Evolutionary conservation across 2,888 invertebrate genomes (phyloP).

Genomic region (Crepidodera aurea): DNA sequence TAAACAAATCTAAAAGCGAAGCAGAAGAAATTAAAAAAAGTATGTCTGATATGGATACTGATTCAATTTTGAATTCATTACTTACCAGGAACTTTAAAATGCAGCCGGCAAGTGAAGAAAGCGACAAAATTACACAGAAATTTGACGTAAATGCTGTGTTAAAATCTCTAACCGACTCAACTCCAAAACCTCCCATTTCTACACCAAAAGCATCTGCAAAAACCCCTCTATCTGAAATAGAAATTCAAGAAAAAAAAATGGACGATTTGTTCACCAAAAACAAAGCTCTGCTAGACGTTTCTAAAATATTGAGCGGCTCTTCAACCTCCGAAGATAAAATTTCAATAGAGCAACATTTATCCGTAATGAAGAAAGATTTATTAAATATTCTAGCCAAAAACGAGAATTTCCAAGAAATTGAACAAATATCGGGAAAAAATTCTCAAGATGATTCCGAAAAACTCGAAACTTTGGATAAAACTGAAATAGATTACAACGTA

Average conservation of each 20-base stretch:
- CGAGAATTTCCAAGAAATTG: constrained; percentile 3
- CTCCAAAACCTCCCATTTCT: not conserved
- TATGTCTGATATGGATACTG: constrained; percentile 28
- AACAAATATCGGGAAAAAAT: not conserved
- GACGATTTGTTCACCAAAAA: constrained; percentile 49
- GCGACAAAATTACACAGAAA: constrained; percentile 13
- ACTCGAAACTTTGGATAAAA: not conserved
- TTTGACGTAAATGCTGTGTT: constrained; percentile 21
- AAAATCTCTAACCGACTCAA: constrained; percentile 14
- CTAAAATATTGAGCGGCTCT: constrained; percentile 41
- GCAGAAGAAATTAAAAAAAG: constrained; percentile 19
- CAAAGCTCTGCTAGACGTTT: constrained; percentile 51
- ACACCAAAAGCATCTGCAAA: constrained; percentile 46
- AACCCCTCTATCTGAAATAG: constrained; percentile 41
- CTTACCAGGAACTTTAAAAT: constrained; percentile 29
- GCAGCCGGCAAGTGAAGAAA: constrained; percentile 18
- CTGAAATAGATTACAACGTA: constrained; percentile 28
- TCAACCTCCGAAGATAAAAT: constrained; percentile 35
- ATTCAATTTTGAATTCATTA: constrained; percentile 27
- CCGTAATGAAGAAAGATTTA: constrained; percentile 27
- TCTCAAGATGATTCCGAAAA: not conserved
- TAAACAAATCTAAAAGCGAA: constrained; percentile 23
- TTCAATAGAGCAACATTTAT: constrained; percentile 43
- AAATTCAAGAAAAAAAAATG: constrained; percentile 20
- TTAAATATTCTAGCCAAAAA: constrained; percentile 10